A percentile compares a stretch with the other conserved stretches of the same genome.
Evolutionary conservation across 2,888 invertebrate species (phyloP).

Genomic region (Iphiclides podalirius): DNA sequence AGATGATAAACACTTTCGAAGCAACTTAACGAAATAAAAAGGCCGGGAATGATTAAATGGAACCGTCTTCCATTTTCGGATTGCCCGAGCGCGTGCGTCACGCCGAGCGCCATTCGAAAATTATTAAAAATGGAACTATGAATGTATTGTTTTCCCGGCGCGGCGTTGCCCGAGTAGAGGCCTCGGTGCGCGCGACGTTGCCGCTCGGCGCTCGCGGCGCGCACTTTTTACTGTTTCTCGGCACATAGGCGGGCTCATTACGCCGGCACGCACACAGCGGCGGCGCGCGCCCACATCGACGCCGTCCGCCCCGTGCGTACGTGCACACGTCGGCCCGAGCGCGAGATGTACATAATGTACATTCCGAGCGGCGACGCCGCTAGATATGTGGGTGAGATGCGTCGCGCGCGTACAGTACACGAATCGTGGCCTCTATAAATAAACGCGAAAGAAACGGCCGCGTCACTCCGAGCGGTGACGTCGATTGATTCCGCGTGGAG

Average conservation of each 20-base stretch:
- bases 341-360: slow-evolving; percentile 73
- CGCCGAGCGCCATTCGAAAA: slow-evolving; percentile 41
- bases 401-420: slow-evolving; percentile 63
- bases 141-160: slow-evolving; percentile 75
- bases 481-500: not conserved
- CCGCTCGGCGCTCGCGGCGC: slow-evolving; percentile 72
- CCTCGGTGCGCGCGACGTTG: slow-evolving; percentile 71
- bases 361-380: slow-evolving; percentile 62
- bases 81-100: not conserved
- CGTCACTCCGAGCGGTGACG: slow-evolving; percentile 47
- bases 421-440: slow-evolving; percentile 70
- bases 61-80: not conserved
- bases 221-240: slow-evolving; percentile 82
- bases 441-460: slow-evolving; percentile 36
- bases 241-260: slow-evolving; percentile 78
- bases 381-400: slow-evolving; percentile 70
- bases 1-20: not conserved
- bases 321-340: slow-evolving; percentile 66
- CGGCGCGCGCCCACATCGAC: slow-evolving; percentile 19
- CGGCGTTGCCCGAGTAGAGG: slow-evolving; percentile 52
- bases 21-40: not conserved
- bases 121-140: slow-evolving; percentile 50
- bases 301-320: slow-evolving; percentile 36
- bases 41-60: not conserved
- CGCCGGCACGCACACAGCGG: slow-evolving; percentile 47